A percentile compares a stretch with the other conserved stretches of the same genome.
These are phyloP conservation scores for Saimiri boliviensis DNA, from an alignment of 2,113 vertebrate species.

Conservation along the genomic window DNA sequence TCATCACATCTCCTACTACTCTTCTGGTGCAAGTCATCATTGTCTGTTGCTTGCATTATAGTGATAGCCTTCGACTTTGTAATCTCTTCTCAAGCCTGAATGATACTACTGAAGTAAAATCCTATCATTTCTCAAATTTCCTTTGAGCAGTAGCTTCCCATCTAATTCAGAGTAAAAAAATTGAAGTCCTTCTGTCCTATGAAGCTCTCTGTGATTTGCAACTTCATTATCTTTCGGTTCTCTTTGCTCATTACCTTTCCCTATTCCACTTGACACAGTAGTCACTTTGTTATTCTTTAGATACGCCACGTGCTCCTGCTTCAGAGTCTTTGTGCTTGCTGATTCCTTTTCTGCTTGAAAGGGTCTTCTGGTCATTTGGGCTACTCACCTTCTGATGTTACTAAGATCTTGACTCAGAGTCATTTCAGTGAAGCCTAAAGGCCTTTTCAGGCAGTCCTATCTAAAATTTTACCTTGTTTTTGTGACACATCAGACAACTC, in stretches of 20 bases:
- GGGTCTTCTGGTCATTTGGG: background rate
- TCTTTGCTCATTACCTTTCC: background rate
- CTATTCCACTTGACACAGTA: background rate
- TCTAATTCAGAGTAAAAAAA: background rate
- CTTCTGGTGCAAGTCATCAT: background rate
- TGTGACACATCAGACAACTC: background rate
- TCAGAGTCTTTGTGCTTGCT: background rate
- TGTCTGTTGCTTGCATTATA: background rate
- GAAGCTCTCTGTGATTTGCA: background rate
- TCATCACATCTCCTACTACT: background rate
- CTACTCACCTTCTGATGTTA: background rate
- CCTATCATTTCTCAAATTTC: background rate
- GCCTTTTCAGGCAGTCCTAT: background rate
- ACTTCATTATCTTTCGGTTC: background rate
- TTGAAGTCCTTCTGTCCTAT: background rate
- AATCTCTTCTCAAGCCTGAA: background rate
- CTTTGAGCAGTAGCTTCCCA: background rate
- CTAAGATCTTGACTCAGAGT: background rate
- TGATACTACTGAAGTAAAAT: background rate
- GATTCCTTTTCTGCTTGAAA: background rate
- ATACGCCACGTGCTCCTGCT: background rate
- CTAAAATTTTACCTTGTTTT: background rate
- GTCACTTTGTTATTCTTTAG: background rate
- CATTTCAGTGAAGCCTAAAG: background rate
- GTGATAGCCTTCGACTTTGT: background rate